Evolutionary conservation across 2,113 vertebrate genomes (phyloP).

Genomic region (Myotis yumanensis): DNA sequence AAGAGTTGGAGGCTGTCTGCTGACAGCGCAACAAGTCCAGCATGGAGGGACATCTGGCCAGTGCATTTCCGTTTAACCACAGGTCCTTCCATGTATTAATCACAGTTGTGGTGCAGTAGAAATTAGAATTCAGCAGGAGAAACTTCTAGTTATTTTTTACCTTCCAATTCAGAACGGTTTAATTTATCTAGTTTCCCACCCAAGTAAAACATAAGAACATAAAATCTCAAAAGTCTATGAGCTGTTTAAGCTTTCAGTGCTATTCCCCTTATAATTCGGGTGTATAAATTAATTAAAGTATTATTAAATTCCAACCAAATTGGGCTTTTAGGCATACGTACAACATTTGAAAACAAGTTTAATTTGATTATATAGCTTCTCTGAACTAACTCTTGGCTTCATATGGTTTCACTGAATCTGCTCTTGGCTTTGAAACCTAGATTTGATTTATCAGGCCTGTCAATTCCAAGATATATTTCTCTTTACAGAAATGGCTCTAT

Average conservation of each 20-base stretch:
- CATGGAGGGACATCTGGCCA: background rate
- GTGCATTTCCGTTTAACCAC: background rate
- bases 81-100: background rate
- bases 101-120: background rate
- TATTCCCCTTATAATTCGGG: background rate
- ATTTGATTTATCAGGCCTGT: conserved; percentile 40
- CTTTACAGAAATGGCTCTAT: background rate
- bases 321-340: background rate
- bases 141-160: background rate
- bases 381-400: background rate
- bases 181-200: background rate
- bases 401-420: background rate
- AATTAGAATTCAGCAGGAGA: background rate
- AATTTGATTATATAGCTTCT: background rate
- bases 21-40: background rate
- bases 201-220: background rate
- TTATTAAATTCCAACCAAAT: conserved; percentile 13
- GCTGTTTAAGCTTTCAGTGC: background rate
- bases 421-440: conserved; percentile 13
- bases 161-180: conserved; percentile 5
- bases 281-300: conserved; percentile 27
- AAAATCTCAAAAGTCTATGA: background rate
- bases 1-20: background rate
- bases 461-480: conserved; percentile 16
- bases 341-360: background rate